Base-by-base conservation (phyloP, 2,113 vertebrate genomes). In the Epinephelus lanceolatus region DNA sequence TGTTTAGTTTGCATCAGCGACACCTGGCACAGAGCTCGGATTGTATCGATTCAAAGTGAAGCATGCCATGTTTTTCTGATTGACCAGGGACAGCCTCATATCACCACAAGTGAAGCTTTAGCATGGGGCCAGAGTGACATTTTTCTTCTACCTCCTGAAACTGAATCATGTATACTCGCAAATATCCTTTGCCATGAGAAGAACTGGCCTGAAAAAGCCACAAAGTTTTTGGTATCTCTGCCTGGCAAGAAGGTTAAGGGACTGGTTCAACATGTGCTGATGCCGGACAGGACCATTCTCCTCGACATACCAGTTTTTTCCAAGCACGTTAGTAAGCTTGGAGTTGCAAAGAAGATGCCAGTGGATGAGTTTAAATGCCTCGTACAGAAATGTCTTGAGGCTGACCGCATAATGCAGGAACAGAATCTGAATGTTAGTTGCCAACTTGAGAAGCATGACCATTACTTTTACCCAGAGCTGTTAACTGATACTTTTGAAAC, bases 401-500 rank as follows among this genome's bases (percentile, higher is more conserved):
- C 21, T 1, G 7, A 40, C 51, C 4, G 9, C 47, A 18, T 14
- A 37, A 52, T 42, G 12, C 40, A 51, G 8, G 60, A 86, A 57
- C 65, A 77, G 27, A 83, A 76, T 67, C 62, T 62, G 47, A 72
- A 76, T 47, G 57, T 57, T 17, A 12, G 33, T 17, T 13, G 2
- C 45, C 45, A 84, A 25, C 21, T 55, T 42, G 37, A 67, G 15
- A 60, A 81, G 9, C 17, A 66, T 15, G 60, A 92, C 75, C 94
- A 95, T 71, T 98, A 96, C 83, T 96, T 97, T 65, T 97, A 96
- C 69, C 96, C 97, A 0, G 96, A 94, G 74, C 93, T 98, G 78
- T 93, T 95, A 45, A 23, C 93, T 25, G 94, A 93, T 10, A 88
- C 94, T 57, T 95, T 92, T 0, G 97, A 96, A 85, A 94, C 92